These are phyloP conservation scores for Drosophila asahinai DNA, from an alignment of 1,140 invertebrate genomes.

Conservation along the genomic window DNA sequence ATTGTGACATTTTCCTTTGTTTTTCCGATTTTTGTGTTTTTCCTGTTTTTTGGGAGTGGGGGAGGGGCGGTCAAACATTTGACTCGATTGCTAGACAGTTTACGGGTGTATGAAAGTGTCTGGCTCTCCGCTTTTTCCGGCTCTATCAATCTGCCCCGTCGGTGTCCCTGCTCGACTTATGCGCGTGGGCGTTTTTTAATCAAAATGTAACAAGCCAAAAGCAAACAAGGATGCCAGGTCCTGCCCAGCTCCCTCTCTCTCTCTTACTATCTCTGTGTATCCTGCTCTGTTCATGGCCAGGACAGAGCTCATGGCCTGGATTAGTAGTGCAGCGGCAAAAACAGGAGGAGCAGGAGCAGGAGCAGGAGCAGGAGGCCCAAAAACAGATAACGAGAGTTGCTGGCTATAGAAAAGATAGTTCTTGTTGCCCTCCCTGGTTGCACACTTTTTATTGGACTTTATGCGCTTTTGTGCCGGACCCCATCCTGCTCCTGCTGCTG, in stretches of 20 bases:
- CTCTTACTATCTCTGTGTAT: not conserved
- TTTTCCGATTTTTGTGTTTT: slow-evolving; percentile 36
- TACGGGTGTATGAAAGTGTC: slow-evolving; percentile 41
- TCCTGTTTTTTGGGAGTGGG: not conserved
- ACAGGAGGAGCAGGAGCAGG: slow-evolving; percentile 21
- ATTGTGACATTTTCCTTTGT: slow-evolving; percentile 68
- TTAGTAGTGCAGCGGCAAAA: slow-evolving; percentile 78
- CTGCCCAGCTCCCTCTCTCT: not conserved
- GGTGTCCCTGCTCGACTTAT: slow-evolving; percentile 54
- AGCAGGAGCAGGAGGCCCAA: slow-evolving; percentile 47
- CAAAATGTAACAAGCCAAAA: slow-evolving; percentile 84
- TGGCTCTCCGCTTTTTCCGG: slow-evolving; percentile 16
- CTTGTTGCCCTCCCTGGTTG: slow-evolving; percentile 61
- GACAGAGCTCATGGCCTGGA: slow-evolving; percentile 62
- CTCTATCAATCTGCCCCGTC: slow-evolving; percentile 29
- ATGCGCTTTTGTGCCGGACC: slow-evolving; percentile 72
- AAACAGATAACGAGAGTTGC: slow-evolving; percentile 74
- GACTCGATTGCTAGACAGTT: slow-evolving; percentile 52
- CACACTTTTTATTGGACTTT: slow-evolving; percentile 82
- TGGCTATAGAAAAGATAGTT: slow-evolving; percentile 77
- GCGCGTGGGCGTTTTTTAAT: slow-evolving; percentile 83
- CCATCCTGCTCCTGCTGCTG: not conserved
- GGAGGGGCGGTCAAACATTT: slow-evolving; percentile 61
- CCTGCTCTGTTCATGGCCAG: slow-evolving; percentile 27
- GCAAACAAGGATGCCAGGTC: slow-evolving; percentile 71